Evolutionary conservation across 2,888 invertebrate species (phyloP), one percentile per base, ranked within the genome.

Genomic region (Drosophila cognata): DNA sequence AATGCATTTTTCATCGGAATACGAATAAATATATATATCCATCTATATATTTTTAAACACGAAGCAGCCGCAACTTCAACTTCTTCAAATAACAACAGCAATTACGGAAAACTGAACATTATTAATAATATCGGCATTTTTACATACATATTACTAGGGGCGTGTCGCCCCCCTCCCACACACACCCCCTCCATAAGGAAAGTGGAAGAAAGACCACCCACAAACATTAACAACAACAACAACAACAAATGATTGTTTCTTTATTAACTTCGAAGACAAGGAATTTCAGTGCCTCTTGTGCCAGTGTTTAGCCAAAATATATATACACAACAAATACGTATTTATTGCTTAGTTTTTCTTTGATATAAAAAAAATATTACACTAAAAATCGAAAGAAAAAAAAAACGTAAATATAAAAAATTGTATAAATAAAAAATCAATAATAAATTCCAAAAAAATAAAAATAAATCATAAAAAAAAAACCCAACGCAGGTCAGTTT

Each of bases 281-380:
- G 88, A 88, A 88, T 91, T 91, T 88, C 90, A 88, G 88, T 88
- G 88, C 88, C 88, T 88, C 89, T 88, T 86, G 91, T 91, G 91
- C 91, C 91, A 88, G 91, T 91, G 90, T 89, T 86, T 90, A 84
- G 85, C 90, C 88, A 89, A 91, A 91, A 86, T 86, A 86, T 86
- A 84, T 86, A 86, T 90, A 91, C 84, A 88, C 79, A 78, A 74
- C 71, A 89, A 82, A 90, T 89, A 87, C 87, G 91, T 89, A 87
- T 89, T 91, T 90, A 90, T 90, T 91, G 91, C 86, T 91, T 89
- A 88, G 81, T 81, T 84, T 87, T 83, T 90, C 88, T 87, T 87
- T 90, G 88, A 87, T 89, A 89, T 70, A 79, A 70, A 86, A 71
- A 65, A 65, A 71, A 66, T 80, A 77, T 55, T 69, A 81, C 60